phyloP scores from a whole-genome alignment of 2,113 vertebrate species.

The Labeo catla region DNA sequence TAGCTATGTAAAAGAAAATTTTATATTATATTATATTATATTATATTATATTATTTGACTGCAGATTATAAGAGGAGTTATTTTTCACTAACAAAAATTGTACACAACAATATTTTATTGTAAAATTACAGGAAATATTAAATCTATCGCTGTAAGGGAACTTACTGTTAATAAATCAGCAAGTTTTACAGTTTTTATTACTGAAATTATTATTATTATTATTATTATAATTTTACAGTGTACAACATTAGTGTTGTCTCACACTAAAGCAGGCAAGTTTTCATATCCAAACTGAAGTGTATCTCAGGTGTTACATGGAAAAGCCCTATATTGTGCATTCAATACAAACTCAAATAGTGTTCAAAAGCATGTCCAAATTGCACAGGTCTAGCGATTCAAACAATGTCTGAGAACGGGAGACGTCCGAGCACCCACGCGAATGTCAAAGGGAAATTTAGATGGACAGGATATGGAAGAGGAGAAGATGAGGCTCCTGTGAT shows the following conservation, averaged over 20 bases:
- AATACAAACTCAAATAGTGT: not conserved
- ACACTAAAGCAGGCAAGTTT: not conserved
- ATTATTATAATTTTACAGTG: not conserved
- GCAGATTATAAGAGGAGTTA: too few species aligned
- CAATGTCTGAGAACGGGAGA: not conserved
- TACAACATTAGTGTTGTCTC: not conserved
- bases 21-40: too few species aligned
- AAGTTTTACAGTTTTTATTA: not conserved
- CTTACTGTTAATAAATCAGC: too few species aligned
- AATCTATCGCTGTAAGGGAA: too few species aligned
- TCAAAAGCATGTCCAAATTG: not conserved
- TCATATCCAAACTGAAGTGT: not conserved
- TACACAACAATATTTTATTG: too few species aligned
- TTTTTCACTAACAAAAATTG: too few species aligned
- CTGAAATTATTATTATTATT: too few species aligned
- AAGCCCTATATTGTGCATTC: not conserved
- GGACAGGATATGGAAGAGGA: slow-evolving; percentile 5
- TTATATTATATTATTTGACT: too few species aligned
- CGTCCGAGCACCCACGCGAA: not conserved
- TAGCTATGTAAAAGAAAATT: too few species aligned
- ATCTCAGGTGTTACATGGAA: not conserved
- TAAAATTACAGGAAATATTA: too few species aligned
- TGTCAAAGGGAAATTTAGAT: slow-evolving; percentile 25
- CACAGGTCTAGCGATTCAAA: not conserved
- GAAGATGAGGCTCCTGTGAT: slow-evolving; percentile 25